Percentiles rank a stretch among this genome's conserved stretches.
phyloP scores from a whole-genome alignment of 1,140 invertebrate genomes.

The Drosophila sproati region DNA sequence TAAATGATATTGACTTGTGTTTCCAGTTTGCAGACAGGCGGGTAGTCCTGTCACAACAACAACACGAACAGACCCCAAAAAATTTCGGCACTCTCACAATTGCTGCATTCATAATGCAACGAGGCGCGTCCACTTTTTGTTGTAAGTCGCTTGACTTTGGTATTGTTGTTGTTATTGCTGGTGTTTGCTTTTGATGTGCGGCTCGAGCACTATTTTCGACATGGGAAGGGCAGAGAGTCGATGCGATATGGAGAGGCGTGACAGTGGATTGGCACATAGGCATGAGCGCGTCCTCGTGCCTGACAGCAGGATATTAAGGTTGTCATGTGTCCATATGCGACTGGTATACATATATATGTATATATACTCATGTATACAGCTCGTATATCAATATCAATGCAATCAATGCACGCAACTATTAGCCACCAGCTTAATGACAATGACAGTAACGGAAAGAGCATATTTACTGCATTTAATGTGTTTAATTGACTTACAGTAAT shows the following conservation, averaged over 20 bases:
- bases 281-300: conserved; percentile 22
- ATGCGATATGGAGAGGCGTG: conserved; percentile 55
- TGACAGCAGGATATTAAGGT: conserved; percentile 77
- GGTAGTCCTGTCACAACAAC: conserved; percentile 24
- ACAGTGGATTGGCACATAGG: conserved; percentile 60
- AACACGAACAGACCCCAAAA: conserved; percentile 8
- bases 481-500: conserved; percentile 52
- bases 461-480: conserved; percentile 26
- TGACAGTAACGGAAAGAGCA: conserved; percentile 8
- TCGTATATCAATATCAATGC: conserved; percentile 18
- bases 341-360: neutral
- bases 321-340: conserved; percentile 41
- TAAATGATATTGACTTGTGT: conserved; percentile 31
- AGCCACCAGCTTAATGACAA: conserved; percentile 29
- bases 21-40: conserved; percentile 18
- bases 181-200: conserved; percentile 36
- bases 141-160: conserved; percentile 31
- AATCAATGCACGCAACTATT: conserved; percentile 13
- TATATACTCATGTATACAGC: neutral
- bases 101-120: conserved; percentile 78
- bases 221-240: conserved; percentile 30
- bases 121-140: conserved; percentile 55
- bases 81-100: conserved; percentile 75
- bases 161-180: conserved; percentile 28
- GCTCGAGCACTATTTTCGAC: conserved; percentile 50